Evolutionary conservation across 2,888 invertebrate genomes (phyloP), one percentile per base, ranked within the genome.

Genomic region (Matsumyia berberina): DNA sequence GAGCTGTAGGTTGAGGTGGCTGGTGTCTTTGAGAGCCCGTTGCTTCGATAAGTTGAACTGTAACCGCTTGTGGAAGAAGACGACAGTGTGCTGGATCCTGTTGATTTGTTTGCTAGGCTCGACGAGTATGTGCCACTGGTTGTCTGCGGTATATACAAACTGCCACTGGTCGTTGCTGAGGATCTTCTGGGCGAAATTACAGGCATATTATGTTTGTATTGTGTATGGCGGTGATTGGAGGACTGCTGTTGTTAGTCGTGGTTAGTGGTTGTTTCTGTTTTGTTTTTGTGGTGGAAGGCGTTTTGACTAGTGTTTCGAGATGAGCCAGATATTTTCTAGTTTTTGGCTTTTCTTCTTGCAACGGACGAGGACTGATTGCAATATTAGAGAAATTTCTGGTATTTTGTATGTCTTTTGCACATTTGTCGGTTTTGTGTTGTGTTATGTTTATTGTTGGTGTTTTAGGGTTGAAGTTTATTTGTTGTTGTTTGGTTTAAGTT

Each of bases 151-250:
- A 91, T 89, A 89, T 91, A 92, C 67, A 90, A 89, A 89, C 90
- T 91, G 89, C 91, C 90, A 89, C 91, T 90, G 88, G 89, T 89
- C 88, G 91, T 90, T 87, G 90, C 88, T 88, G 92, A 90, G 87
- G 90, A 90, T 89, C 92, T 89, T 89, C 91, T 89, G 87, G 92
- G 90, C 89, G 92, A 91, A 89, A 91, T 91, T 89, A 92, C 91
- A 90, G 92, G 92, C 92, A 92, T 92, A 92, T 91, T 92, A 90
- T 86, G 86, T 86, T 87, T 86, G 70, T 79, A 58, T n/a, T 80
- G 42, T 70, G 12, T 53, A 15, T 76, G 33, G 7, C 46, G 44
- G 24, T 55, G 66, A 42, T 46, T 67, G 55, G 73, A 57, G 70
- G 82, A 77, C 70, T 76, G 8, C 39, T 39, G 15, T 46, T 55